Evolutionary conservation across 1,140 invertebrate genomes (phyloP).

Genomic region (Babylonia areolata): DNA sequence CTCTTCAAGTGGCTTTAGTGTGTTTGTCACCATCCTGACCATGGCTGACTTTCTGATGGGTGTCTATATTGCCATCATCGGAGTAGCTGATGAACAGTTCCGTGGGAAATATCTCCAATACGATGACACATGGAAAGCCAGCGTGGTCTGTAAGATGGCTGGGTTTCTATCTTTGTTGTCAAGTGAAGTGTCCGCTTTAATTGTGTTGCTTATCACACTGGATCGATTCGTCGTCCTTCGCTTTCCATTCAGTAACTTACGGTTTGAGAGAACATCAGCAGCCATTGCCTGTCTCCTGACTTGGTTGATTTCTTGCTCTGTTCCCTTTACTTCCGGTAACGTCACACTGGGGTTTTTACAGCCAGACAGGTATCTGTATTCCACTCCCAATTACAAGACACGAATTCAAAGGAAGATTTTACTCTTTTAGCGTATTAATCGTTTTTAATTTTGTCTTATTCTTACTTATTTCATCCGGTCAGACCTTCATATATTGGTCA

Average conservation of each 20-base stretch:
- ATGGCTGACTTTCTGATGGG: constrained; percentile 40
- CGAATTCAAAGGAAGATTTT: constrained; percentile 41
- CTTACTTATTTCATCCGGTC: constrained; percentile 45
- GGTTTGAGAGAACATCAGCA: constrained; percentile 8
- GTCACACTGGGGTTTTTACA: constrained; percentile 48
- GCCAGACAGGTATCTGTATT: constrained; percentile 48
- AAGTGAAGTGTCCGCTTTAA: constrained; percentile 34
- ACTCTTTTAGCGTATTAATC: constrained; percentile 48
- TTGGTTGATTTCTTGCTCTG: constrained; percentile 25
- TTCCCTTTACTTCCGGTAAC: constrained; percentile 11
- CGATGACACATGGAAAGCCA: constrained; percentile 22
- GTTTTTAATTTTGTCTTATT: constrained; percentile 50
- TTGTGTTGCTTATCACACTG: constrained; percentile 53
- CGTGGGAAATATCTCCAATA: constrained; percentile 53
- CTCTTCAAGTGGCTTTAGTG: constrained; percentile 45
- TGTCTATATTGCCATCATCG: constrained; percentile 32
- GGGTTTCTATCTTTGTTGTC: constrained; percentile 36
- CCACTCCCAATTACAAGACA: constrained; percentile 47
- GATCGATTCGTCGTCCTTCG: constrained; percentile 32
- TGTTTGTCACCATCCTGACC: constrained; percentile 52
- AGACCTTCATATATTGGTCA: constrained; percentile 46
- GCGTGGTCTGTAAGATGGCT: constrained; percentile 18
- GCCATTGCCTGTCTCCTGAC: not conserved
- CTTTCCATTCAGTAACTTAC: constrained; percentile 25
- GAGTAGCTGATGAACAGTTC: constrained; percentile 32